Conservation (phyloP, 2,797 vertebrate species). For the Enteromius mattozi region DNA sequence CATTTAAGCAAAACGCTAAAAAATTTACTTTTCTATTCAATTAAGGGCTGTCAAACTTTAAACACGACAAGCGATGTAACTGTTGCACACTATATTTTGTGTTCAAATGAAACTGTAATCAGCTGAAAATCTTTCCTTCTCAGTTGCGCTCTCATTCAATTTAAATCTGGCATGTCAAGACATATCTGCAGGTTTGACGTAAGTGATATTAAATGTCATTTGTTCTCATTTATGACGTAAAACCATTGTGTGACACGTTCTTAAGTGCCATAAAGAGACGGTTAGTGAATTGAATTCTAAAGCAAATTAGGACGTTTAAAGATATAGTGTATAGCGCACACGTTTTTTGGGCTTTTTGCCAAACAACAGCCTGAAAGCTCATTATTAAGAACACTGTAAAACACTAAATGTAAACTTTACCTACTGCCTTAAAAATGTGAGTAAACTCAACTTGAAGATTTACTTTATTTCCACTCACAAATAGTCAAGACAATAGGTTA, state of each 20-base stretch:
- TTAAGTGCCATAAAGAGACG: neutral
- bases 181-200: neutral
- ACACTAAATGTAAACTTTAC: neutral
- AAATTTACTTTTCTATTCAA: neutral
- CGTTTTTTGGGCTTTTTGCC: too few relatives aligned
- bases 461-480: neutral
- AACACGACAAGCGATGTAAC: neutral
- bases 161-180: neutral
- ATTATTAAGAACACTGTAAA: neutral
- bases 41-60: neutral
- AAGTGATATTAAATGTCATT: neutral
- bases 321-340: too few relatives aligned
- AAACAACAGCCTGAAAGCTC: neutral
- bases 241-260: neutral
- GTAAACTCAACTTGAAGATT: too few relatives aligned
- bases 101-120: conserved; percentile 24
- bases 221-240: neutral
- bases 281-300: neutral
- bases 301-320: neutral
- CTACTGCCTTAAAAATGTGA: neutral
- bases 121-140: neutral
- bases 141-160: neutral
- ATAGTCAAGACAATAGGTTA: neutral
- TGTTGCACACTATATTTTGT: neutral
- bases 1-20: neutral